Base-by-base conservation (phyloP, 2,888 invertebrate genomes). In the Oithona nana region DNA sequence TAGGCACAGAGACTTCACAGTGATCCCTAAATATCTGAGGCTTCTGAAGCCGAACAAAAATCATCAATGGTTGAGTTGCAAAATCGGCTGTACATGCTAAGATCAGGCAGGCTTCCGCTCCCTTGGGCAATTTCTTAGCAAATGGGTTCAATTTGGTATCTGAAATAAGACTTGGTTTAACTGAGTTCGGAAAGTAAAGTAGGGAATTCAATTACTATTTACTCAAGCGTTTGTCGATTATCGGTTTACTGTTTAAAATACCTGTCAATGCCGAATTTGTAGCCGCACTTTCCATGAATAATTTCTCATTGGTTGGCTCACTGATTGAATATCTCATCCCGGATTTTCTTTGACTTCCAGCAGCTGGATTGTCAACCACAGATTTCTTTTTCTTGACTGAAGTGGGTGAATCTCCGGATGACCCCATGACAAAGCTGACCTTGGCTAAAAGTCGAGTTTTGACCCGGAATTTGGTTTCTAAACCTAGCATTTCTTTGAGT, bases 61-160 rank as follows among this genome's bases (percentile, higher is more conserved):
- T 78, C 22, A 75, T 73, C 49, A 79, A 71, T 61, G 77, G 76
- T 65, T 74, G 72, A 22, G 72, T 72, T 6, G 80, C 71, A 66
- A 75, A 74, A 64, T 78, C 75, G 26, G 78, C 71, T 68, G 78
- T 78, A 20, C 78, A 79, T n/a, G 80, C 75, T 64, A 79, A 68
- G 61, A 79, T 78, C 68, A 78, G 79, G 31, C 77, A 75, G 1
- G 78, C 77, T 68, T 80, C 79, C 1, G 77, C 73, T 31, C 77
- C 78, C 1, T 71, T 72, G 1, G 79, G 79, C 64, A 79, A 73
- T 68, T 79, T 79, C 68, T 76, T 73, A 70, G 76, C 68, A 65
- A 75, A 76, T 51, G 56, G 66, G 59, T 65, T 68, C 64, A 59
- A 11, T 28, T 63, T 56, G 16, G 58, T 60, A 49, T 61, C 59